Base-by-base conservation (phyloP, 2,797 vertebrate genomes). In the Macrochelys suwanniensis region DNA sequence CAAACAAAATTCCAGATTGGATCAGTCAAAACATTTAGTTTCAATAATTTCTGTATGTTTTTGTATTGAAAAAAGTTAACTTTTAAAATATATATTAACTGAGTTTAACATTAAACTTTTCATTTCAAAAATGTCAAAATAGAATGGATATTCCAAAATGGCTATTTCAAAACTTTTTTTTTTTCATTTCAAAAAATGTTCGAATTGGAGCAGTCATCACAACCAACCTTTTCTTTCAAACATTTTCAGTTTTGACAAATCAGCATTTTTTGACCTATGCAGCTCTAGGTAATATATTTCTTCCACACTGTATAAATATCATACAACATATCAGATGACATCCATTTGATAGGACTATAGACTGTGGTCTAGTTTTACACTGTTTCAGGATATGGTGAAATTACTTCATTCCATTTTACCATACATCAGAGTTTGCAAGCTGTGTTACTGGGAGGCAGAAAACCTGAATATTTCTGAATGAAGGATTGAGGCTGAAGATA, bases 361-460 rank as follows among this genome's bases (percentile, higher is more conserved):
- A 89, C 54, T 92, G 56, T 92, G 57, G 84, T 56, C 3, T 91
- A 89, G 23, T 56, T 96, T 91, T 87, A 92, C 28, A 17, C 5
- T 88, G 93, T 95, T 95, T 96, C 92, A 57, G 47, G 61, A 33
- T 80, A 74, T 68, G 79, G 33, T 84, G 47, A 93, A 94, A 96
- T 90, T 78, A 82, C 54, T 94, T 94, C 74, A 65, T 85, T 59
- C 85, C 42, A 53, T 33, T 95, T 92, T 93, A 82, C 57, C 45
- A 91, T 91, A 56, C 6, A 82, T 54, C 7, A 25, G 78, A 91
- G n/a, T 89, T 88, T 88, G 92, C 88, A 84, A 91, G 28, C n/a
- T 85, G 53, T 11, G 21, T 95, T 93, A 87, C 49, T 93, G 86
- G 42, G 71, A 94, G 50, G 61, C 57, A 89, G 89, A 88, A 92